Percentiles rank a stretch among this genome's conserved stretches.
These are phyloP conservation scores for Hydrolagus colliei DNA, from an alignment of 2,797 vertebrate genomes.

Conservation along the genomic window DNA sequence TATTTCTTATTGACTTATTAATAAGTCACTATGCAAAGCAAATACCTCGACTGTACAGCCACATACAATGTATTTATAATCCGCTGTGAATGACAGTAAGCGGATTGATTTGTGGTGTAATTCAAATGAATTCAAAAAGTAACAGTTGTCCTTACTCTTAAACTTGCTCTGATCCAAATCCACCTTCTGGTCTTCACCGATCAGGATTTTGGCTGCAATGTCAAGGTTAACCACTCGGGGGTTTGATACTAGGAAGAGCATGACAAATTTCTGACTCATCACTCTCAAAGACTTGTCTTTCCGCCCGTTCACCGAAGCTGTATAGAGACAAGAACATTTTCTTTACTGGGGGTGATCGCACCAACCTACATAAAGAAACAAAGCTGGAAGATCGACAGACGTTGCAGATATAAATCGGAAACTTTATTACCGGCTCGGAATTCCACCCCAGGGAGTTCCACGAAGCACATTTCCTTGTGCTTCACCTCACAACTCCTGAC, in stretches of 20 bases:
- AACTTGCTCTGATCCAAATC: conserved; percentile 91
- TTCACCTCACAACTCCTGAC: conserved; percentile 48
- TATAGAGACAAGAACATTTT: conserved; percentile 40
- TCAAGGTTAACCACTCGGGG: conserved; percentile 86
- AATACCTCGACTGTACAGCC: not conserved
- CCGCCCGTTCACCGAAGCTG: conserved; percentile 82
- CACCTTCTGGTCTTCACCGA: conserved; percentile 80
- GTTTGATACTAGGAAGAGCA: conserved; percentile 86
- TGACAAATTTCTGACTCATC: conserved; percentile 98
- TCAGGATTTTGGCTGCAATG: conserved; percentile 90
- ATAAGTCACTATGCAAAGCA: not conserved
- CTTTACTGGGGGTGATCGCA: conserved; percentile 36
- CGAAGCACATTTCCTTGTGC: conserved; percentile 71
- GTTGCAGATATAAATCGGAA: not conserved
- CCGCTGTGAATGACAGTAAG: too few species aligned
- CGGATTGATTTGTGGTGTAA: not conserved
- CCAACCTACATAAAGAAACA: not conserved
- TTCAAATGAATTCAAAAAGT: not conserved
- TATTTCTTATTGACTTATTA: too few species aligned
- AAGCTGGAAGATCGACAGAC: not conserved
- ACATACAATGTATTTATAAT: not conserved
- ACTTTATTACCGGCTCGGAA: conserved; percentile 70
- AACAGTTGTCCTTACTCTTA: conserved; percentile 75
- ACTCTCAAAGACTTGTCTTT: conserved; percentile 94
- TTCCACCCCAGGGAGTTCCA: conserved; percentile 82